These are phyloP conservation scores for Phyllotreta striolata DNA, from an alignment of 2,888 invertebrate genomes.

Conservation along the genomic window DNA sequence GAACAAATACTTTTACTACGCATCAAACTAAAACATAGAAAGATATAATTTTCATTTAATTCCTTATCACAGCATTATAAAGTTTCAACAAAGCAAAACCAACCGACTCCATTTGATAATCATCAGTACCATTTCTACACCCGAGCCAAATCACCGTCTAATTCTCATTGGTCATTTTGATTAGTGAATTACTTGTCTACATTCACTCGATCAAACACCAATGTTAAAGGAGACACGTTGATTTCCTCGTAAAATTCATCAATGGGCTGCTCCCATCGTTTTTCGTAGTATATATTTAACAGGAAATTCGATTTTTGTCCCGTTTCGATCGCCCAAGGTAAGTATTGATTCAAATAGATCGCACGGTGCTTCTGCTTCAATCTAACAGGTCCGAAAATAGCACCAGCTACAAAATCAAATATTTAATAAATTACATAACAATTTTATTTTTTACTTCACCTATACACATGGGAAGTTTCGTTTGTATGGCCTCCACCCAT, in stretches of 20 bases:
- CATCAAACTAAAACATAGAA: no score
- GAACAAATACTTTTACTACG: no score
- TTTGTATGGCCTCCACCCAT: constrained; percentile 97
- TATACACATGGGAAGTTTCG: constrained; percentile 94
- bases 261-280: constrained; percentile 90
- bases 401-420: constrained; percentile 68
- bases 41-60: no score
- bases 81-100: no score
- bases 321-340: constrained; percentile 87
- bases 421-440: neutral
- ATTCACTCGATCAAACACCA: constrained; percentile 1
- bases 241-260: constrained; percentile 82
- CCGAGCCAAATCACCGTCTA: no score
- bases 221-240: constrained; percentile 70
- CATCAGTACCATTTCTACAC: no score
- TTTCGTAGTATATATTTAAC: constrained; percentile 90
- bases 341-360: constrained; percentile 76
- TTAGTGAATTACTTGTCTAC: no score
- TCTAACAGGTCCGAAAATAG: constrained; percentile 89
- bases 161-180: no score
- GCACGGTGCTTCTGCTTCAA: constrained; percentile 82
- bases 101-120: no score
- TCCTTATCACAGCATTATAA: no score
- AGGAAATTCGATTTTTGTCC: constrained; percentile 80
- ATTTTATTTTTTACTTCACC: neutral